These are phyloP conservation scores for Monochamus alternatus DNA, from an alignment of 2,888 invertebrate genomes.

Conservation along the genomic window DNA sequence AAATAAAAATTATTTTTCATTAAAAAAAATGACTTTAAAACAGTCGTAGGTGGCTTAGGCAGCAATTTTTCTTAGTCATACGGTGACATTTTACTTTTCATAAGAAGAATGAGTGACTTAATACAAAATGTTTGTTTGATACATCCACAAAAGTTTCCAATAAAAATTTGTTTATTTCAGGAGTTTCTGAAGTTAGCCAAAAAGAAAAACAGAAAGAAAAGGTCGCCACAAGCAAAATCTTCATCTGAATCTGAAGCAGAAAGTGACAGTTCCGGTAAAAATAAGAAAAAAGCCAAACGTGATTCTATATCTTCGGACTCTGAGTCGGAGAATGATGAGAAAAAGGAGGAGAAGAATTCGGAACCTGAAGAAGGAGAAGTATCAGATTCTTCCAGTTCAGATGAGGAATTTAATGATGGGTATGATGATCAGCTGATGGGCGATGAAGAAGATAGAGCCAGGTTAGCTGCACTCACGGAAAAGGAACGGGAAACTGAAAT, in stretches of 20 bases:
- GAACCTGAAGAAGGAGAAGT: constrained; percentile 94
- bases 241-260: constrained; percentile 67
- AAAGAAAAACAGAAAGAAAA: constrained; percentile 80
- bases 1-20: constrained; percentile 17
- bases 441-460: constrained; percentile 93
- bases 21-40: constrained; percentile 24
- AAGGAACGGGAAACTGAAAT: constrained; percentile 98
- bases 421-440: constrained; percentile 98
- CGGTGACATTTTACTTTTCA: neutral
- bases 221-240: constrained; percentile 67
- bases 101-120: constrained; percentile 1
- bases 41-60: constrained; percentile 23
- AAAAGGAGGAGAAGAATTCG: constrained; percentile 72
- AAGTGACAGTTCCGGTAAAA: constrained; percentile 65
- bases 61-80: constrained; percentile 18
- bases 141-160: constrained; percentile 50
- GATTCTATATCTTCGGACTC: constrained; percentile 63
- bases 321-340: constrained; percentile 70
- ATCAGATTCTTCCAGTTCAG: constrained; percentile 78
- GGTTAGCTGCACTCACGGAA: constrained; percentile 94
- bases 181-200: constrained; percentile 87
- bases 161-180: constrained; percentile 70
- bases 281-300: constrained; percentile 62
- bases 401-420: constrained; percentile 96
- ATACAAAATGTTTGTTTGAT: constrained; percentile 20